Evolutionary conservation across 2,113 vertebrate genomes (phyloP).

Genomic region (Pedionomus torquatus): DNA sequence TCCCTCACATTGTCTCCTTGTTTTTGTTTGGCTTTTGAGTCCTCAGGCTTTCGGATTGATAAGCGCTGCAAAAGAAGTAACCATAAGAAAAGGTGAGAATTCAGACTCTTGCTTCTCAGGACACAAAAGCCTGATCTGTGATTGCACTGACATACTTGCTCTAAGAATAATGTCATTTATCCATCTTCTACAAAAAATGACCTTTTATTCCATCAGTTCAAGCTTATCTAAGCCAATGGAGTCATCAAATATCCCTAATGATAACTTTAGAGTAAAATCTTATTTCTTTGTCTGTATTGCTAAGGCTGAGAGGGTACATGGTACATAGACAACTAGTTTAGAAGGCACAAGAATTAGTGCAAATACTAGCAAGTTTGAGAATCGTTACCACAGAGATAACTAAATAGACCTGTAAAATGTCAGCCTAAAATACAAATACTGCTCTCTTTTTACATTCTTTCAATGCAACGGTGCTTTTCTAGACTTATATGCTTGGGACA

Average conservation of each 20-base stretch:
- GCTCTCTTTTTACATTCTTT: not conserved
- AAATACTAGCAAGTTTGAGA: not conserved
- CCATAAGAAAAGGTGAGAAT: not conserved
- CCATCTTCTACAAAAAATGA: accelerated
- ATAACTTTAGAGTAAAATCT: not conserved
- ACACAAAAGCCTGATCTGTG: not conserved
- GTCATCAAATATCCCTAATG: not conserved
- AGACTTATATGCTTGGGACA: not conserved
- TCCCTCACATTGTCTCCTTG: constrained; percentile 90
- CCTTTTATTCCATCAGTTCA: not conserved
- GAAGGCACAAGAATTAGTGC: not conserved
- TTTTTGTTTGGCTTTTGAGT: constrained; percentile 79
- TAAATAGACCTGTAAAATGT: not conserved
- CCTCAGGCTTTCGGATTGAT: constrained; percentile 83
- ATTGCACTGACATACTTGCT: not conserved
- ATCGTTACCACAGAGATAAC: not conserved
- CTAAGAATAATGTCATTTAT: not conserved
- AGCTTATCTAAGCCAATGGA: not conserved
- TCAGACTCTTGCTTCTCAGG: not conserved
- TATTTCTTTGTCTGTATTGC: not conserved
- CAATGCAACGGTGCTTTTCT: not conserved
- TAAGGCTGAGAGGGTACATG: not conserved
- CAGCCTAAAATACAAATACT: not conserved
- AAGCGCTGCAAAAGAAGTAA: constrained; percentile 80
- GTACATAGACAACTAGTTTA: not conserved